phyloP scores from a whole-genome alignment of 2,797 vertebrate genomes.

The Dallia pectoralis region DNA sequence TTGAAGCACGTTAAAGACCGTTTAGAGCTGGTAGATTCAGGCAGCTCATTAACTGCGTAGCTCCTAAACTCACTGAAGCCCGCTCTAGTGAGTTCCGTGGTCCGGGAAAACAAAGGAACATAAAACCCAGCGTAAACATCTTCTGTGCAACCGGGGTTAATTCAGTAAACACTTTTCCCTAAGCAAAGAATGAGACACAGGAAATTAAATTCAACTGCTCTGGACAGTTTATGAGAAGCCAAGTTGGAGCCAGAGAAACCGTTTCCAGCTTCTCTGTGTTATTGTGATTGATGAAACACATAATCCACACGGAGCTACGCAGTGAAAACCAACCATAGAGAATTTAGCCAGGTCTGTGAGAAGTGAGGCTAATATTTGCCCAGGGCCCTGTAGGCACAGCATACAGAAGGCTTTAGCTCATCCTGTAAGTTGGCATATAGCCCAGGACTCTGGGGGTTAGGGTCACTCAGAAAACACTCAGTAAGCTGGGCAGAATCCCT shows the following conservation, averaged over 20 bases:
- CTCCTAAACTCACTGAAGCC: constrained; percentile 33
- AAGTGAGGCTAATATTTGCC: constrained; percentile 22
- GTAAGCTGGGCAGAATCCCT: constrained; percentile 52
- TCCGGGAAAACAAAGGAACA: constrained; percentile 45
- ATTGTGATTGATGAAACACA: constrained; percentile 51
- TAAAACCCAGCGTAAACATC: constrained; percentile 49
- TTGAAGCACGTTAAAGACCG: constrained; percentile 14
- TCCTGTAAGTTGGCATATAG: neutral
- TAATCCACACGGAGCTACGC: constrained; percentile 41
- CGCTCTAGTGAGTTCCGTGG: constrained; percentile 26
- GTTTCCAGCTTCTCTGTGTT: constrained; percentile 41
- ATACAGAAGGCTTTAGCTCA: constrained; percentile 13
- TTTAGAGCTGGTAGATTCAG: constrained; percentile 14
- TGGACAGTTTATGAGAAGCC: constrained; percentile 16
- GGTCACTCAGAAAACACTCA: constrained; percentile 24
- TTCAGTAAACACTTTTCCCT: constrained; percentile 43
- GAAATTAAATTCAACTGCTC: constrained; percentile 70
- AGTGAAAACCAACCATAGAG: constrained; percentile 28
- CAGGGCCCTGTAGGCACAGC: constrained; percentile 12
- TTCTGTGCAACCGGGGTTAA: constrained; percentile 52
- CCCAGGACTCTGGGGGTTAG: constrained; percentile 44
- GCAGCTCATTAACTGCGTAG: constrained; percentile 22
- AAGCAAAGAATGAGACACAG: constrained; percentile 49
- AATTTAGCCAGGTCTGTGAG: constrained; percentile 33
- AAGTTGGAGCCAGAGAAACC: constrained; percentile 38